phyloP scores from a whole-genome alignment of 2,797 vertebrate species.

The Spondyliosoma cantharus region DNA sequence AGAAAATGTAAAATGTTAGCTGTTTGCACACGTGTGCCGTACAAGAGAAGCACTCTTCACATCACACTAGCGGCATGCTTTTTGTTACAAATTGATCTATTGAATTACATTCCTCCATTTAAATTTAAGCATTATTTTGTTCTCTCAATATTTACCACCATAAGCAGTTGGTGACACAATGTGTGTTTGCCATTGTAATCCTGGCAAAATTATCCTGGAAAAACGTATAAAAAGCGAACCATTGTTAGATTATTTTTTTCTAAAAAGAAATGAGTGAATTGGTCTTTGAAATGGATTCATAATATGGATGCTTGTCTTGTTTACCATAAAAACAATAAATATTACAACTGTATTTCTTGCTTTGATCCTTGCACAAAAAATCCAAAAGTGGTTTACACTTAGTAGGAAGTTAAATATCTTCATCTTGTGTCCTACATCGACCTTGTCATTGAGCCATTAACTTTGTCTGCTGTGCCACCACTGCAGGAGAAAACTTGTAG shows the following conservation, averaged over 20 bases:
- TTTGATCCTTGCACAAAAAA: neutral
- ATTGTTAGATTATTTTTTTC: neutral
- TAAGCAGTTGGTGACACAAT: neutral
- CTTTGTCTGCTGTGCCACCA: neutral
- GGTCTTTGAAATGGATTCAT: neutral
- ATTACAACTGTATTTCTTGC: neutral
- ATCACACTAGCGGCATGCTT: neutral
- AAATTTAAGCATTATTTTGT: neutral
- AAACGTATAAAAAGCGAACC: neutral
- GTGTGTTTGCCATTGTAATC: neutral
- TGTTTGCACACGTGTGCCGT: neutral
- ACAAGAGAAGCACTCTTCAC: neutral
- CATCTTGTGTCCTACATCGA: neutral
- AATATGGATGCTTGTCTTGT: neutral
- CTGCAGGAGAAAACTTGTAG: constrained; percentile 4
- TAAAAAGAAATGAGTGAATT: neutral
- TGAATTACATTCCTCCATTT: neutral
- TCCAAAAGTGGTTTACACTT: neutral
- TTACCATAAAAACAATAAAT: neutral
- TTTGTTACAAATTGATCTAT: neutral
- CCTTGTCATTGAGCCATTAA: neutral
- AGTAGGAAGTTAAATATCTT: neutral
- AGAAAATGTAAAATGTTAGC: constrained; percentile 8
- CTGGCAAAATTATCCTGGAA: too few relatives aligned
- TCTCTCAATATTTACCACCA: neutral